phyloP scores from a whole-genome alignment of 2,113 vertebrate genomes.

The Halichoerus grypus region DNA sequence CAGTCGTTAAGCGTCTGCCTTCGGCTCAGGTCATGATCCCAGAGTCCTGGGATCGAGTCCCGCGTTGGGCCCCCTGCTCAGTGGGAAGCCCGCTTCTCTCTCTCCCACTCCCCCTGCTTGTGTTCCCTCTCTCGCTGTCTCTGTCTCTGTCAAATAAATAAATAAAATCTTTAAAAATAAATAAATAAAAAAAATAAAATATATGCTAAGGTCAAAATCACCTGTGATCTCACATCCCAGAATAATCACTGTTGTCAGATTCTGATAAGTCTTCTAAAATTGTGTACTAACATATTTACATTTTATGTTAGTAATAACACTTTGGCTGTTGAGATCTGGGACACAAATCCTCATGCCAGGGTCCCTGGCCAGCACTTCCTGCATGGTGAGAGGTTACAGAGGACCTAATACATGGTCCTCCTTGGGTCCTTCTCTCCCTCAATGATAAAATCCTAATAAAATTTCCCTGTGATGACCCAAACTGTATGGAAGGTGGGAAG shows the following conservation, averaged over 20 bases:
- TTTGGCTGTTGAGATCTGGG: neutral
- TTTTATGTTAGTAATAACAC: neutral
- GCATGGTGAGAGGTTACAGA: neutral
- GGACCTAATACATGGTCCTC: neutral
- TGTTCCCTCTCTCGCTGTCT: no score
- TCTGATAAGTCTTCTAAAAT: neutral
- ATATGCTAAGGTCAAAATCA: neutral
- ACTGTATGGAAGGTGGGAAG: no score
- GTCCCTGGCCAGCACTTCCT: neutral
- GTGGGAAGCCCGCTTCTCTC: no score
- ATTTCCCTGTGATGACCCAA: neutral
- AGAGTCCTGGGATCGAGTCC: no score
- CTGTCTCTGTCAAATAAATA: no score
- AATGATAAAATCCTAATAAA: neutral
- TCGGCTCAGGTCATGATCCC: no score
- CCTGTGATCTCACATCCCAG: no score
- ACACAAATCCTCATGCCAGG: neutral
- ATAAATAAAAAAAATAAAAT: neutral
- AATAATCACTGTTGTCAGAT: neutral
- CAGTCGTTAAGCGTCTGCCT: no score
- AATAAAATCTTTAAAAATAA: no score
- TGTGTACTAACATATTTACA: neutral
- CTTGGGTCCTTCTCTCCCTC: neutral
- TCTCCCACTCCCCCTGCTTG: no score
- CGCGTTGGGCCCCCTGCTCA: no score